Evolutionary conservation across 2,113 vertebrate species (phyloP), one percentile per base, ranked within the genome.

Genomic region (Macroglossus sobrinus): DNA sequence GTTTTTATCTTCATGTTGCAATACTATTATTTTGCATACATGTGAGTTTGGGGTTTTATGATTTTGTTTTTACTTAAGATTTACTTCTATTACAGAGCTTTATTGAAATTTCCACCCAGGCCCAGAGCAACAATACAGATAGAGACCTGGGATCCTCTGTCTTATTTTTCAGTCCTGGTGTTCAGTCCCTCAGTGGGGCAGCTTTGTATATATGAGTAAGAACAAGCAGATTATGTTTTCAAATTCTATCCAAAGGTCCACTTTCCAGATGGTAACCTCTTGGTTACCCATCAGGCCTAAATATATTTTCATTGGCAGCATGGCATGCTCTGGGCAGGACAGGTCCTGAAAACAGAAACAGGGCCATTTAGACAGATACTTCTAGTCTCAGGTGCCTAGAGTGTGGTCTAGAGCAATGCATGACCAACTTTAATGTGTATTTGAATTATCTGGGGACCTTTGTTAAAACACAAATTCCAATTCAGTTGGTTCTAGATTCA

Each of bases 1-100:
- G 79, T 92, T 47, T 69, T 89, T 88, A 82, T 55, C 47, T 63
- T 72, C 28, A 64, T 91, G 91, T 43, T 86, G 33, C 38, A 71
- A 59, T 28, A 63, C 13, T 53, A 64, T 43, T 38, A 15, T 15
- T 88, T 93, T 80, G 61, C n/a, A 59, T 59, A 53, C 38, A 24
- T 33, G 76, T 53, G 40, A 59, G 22, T 28, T 78, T 93, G 47
- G 64, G 33, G 47, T 38, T 91, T 81, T 84, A n/a, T 57, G 16
- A 50, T 75, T 93, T 86, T 89, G 4, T 64, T 96, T 93, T 86
- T 86, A 47, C 30, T 68, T 74, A 50, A 80, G 57, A 82, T 80
- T 95, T 88, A 38, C 45, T 40, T 85, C 64, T 75, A 50, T 26
- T 63, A 89, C 19, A 61, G n/a, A 88, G 7, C 1, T 84, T 86